phyloP scores from a whole-genome alignment of 30 jellyfish, hydroid and myxozoan species.

The Aurelia sp. region DNA sequence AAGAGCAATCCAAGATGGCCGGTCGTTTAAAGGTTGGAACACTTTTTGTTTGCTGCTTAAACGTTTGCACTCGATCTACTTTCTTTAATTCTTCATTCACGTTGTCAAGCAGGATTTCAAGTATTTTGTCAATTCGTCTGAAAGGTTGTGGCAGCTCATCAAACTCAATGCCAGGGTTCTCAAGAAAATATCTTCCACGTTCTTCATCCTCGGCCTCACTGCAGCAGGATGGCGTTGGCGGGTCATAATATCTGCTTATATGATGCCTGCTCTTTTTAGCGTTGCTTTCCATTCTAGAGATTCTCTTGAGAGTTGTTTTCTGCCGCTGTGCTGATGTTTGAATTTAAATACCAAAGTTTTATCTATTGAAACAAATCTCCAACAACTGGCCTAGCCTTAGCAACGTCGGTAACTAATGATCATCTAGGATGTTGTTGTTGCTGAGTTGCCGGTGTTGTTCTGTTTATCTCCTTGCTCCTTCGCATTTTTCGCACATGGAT shows the following conservation, averaged over 20 bases:
- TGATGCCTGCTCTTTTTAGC: not conserved
- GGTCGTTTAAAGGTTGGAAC: conserved; percentile 33
- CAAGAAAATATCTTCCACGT: conserved; percentile 37
- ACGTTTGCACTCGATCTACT: conserved; percentile 29
- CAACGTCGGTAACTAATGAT: too few relatives aligned
- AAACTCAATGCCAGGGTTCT: conserved; percentile 50
- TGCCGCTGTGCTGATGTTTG: too few relatives aligned
- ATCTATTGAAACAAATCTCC: too few relatives aligned
- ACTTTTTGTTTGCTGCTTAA: not conserved
- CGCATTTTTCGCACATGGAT: too few relatives aligned
- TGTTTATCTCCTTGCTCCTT: too few relatives aligned
- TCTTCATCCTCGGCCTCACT: conserved; percentile 47
- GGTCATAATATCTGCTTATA: conserved; percentile 25
- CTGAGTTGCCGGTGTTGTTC: too few relatives aligned
- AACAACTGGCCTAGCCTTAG: too few relatives aligned
- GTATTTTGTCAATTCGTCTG: conserved; percentile 34
- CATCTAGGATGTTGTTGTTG: too few relatives aligned
- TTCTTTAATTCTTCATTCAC: conserved; percentile 27
- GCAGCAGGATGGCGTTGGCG: conserved; percentile 68
- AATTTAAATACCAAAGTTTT: too few relatives aligned
- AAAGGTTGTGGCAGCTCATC: conserved; percentile 67
- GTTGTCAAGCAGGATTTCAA: conserved; percentile 15
- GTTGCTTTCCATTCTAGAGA: not conserved
- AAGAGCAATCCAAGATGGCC: conserved; percentile 10
- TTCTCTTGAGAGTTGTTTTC: too few relatives aligned